Conservation (phyloP, 2,888 invertebrate species). For the Taphrorychus bicolor region DNA sequence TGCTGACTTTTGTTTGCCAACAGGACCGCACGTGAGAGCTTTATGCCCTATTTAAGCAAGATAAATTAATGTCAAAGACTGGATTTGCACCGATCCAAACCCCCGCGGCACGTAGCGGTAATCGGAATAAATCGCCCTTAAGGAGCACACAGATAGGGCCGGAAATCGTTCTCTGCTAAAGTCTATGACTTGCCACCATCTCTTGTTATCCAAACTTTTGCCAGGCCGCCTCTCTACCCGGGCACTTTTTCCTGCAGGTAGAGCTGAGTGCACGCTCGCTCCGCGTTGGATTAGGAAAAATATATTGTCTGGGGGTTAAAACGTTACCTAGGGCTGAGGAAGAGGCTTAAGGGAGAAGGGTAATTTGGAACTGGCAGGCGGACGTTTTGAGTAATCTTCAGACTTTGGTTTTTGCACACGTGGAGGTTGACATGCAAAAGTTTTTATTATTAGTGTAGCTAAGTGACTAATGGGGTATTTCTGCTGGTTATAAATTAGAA, state of each 20-base stretch:
- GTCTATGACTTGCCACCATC: too few species aligned
- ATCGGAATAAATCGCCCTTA: not conserved
- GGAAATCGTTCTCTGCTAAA: too few species aligned
- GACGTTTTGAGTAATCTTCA: not conserved
- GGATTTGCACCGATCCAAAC: not conserved
- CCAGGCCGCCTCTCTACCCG: too few species aligned
- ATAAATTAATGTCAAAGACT: not conserved
- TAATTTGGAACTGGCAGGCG: conserved; percentile 4
- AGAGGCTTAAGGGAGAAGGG: conserved; percentile 24
- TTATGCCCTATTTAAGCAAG: not conserved
- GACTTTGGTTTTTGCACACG: not conserved
- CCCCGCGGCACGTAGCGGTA: not conserved
- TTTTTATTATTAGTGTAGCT: not conserved
- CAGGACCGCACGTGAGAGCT: not conserved
- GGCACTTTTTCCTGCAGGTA: conserved; percentile 8
- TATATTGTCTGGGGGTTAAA: conserved; percentile 25
- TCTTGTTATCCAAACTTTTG: too few species aligned
- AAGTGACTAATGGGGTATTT: too few species aligned
- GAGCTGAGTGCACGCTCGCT: conserved; percentile 10
- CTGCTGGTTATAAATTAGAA: too few species aligned
- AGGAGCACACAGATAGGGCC: not conserved
- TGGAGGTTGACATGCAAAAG: not conserved
- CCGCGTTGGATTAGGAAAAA: conserved; percentile 30
- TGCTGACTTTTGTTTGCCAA: not conserved
- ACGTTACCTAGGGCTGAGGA: conserved; percentile 9